Percentiles rank a stretch among this genome's conserved stretches.
These are phyloP conservation scores for Nomada goodeniana DNA, from an alignment of 2,888 invertebrate genomes.

Conservation along the genomic window DNA sequence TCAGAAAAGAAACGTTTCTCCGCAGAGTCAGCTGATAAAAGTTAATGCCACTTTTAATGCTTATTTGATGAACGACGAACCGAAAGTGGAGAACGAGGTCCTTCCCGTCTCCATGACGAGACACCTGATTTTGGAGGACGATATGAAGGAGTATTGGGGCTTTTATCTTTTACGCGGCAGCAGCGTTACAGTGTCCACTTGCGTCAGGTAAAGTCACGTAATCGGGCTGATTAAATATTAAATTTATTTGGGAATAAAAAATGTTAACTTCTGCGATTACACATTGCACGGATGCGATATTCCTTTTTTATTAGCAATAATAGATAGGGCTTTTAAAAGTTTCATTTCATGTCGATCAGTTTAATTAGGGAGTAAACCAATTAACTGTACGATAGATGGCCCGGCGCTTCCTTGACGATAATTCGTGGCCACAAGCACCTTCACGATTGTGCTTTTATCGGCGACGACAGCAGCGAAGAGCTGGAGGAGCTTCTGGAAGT, in stretches of 20 bases:
- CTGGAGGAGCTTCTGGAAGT: constrained; percentile 88
- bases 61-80: constrained; percentile 88
- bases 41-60: constrained; percentile 92
- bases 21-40: constrained; percentile 88
- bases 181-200: constrained; percentile 90
- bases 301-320: too few relatives aligned
- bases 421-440: constrained; percentile 91
- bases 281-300: too few relatives aligned
- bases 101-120: constrained; percentile 89
- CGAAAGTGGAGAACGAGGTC: constrained; percentile 86
- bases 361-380: not conserved
- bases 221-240: too few relatives aligned
- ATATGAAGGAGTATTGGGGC: constrained; percentile 94
- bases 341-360: too few relatives aligned
- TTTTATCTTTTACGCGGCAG: constrained; percentile 91
- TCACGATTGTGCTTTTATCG: constrained; percentile 92
- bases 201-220: constrained; percentile 87
- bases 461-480: constrained; percentile 92
- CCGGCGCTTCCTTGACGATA: constrained; percentile 91
- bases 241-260: too few relatives aligned
- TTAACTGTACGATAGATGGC: constrained; percentile 86
- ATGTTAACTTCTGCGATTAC: too few relatives aligned
- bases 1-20: not conserved
- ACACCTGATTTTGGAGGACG: constrained; percentile 89
- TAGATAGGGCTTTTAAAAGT: too few relatives aligned